Evolutionary conservation across 1,140 invertebrate genomes (phyloP), one percentile per base, ranked within the genome.

Genomic region (Drosophila chauvacae): DNA sequence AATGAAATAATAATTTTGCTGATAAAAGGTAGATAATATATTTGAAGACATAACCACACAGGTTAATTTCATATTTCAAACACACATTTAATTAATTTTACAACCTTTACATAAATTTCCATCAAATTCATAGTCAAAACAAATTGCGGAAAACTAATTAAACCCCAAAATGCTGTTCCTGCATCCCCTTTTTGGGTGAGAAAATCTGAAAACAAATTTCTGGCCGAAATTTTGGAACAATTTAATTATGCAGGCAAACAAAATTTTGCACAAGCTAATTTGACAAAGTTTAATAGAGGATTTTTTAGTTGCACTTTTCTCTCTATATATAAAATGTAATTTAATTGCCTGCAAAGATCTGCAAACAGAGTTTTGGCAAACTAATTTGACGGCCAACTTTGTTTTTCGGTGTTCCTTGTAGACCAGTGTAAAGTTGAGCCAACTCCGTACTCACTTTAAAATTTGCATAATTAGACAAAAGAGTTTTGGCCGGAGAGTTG

Each of bases 391-490:
- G 66, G 44, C n/a, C 75, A 77, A 78, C 75, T 77, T 71, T 26
- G 61, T 30, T 61, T 37, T 37, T 23, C 2, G 33, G n/a, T 23
- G 6, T 41, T 47, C 55, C 30, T 73, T 71, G 50, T 45, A 26
- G 64, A 41, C 35, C 7, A 71, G 69, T 72, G 37, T 60, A 71
- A 26, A 71, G 53, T 50, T 56, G 20, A 13, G 51, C 41, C 18
- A 44, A 39, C 41, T 65, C 18, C 28, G 39, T 20, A 11, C 28
- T 63, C 42, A 55, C 39, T 57, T 68, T 47, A 79, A 82, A 79
- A 82, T 83, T 82, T 82, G 80, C 81, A 83, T 83, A 83, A 83
- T 83, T 83, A 83, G 81, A 75, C 78, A 82, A 82, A 74, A 70
- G 76, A 81, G 50, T 74, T 74, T 48, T 48, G 45, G 51, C 58